A percentile compares a stretch with the other conserved stretches of the same genome.
These are phyloP conservation scores for Trachelus tabidus DNA, from an alignment of 2,888 invertebrate genomes.

Conservation along the genomic window DNA sequence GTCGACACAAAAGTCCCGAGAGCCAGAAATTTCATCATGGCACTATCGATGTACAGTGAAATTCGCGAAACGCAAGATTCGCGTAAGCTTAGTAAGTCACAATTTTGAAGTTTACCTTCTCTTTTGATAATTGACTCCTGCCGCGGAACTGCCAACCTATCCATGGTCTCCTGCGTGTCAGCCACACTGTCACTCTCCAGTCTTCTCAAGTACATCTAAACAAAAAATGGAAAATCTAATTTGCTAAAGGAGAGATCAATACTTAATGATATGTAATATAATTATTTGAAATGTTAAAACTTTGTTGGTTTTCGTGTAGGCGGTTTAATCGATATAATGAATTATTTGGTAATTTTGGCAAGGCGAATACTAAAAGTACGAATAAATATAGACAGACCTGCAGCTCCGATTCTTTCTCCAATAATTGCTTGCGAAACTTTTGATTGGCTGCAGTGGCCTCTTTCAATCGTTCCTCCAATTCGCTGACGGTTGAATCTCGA, in stretches of 20 bases:
- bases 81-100: no score
- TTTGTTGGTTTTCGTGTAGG: no score
- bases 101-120: constrained; percentile 55
- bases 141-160: constrained; percentile 60
- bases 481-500: constrained; percentile 84
- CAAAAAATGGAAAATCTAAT: neutral
- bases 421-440: constrained; percentile 82
- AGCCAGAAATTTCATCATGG: no score
- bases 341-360: no score
- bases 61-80: no score
- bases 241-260: neutral
- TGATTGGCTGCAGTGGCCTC: constrained; percentile 88
- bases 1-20: no score
- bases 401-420: constrained; percentile 86
- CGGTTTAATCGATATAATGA: no score
- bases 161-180: constrained; percentile 58
- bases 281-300: no score
- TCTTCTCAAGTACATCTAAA: constrained; percentile 76
- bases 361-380: no score
- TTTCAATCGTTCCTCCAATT: constrained; percentile 84
- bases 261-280: no score
- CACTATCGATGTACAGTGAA: no score
- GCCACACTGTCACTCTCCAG: constrained; percentile 72
- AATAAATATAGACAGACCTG: constrained; percentile 68
- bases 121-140: constrained; percentile 60